These are phyloP conservation scores for Mylabris sibirica DNA, from an alignment of 2,888 invertebrate genomes.

Conservation along the genomic window DNA sequence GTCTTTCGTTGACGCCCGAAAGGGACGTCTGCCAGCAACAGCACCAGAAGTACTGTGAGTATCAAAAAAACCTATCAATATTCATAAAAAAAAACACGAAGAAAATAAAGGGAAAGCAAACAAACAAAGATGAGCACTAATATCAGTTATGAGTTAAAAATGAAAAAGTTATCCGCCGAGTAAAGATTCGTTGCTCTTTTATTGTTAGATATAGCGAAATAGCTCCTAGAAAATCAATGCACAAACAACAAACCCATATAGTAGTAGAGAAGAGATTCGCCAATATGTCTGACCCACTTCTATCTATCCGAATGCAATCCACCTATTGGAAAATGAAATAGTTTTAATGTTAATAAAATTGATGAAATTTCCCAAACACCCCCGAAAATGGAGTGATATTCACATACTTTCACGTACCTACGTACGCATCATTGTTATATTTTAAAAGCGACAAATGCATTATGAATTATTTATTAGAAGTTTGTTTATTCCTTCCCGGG, in stretches of 20 bases:
- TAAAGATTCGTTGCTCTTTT: not conserved
- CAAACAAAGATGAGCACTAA: no score
- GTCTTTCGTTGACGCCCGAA: conserved; percentile 52
- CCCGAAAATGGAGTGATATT: not conserved
- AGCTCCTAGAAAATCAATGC: conserved; percentile 1
- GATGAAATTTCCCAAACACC: not conserved
- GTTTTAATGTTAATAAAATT: not conserved
- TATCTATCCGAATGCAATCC: not conserved
- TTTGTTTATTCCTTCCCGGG: no score
- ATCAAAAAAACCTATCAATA: not conserved
- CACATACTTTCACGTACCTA: no score
- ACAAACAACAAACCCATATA: not conserved
- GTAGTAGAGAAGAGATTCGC: not conserved
- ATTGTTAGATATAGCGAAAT: not conserved
- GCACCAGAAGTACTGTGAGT: conserved; percentile 5
- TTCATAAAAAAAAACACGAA: not conserved
- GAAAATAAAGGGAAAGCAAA: not conserved
- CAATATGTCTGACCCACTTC: conserved; percentile 10
- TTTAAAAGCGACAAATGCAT: not conserved
- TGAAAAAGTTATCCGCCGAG: no score
- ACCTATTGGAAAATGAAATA: not conserved
- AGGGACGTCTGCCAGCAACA: conserved; percentile 18
- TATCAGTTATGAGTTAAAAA: no score
- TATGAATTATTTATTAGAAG: not conserved
- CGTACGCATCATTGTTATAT: no score